A percentile compares a stretch with the other conserved stretches of the same genome.
These are phyloP conservation scores for Hylaea fasciaria DNA, from an alignment of 2,888 invertebrate species.

Conservation along the genomic window DNA sequence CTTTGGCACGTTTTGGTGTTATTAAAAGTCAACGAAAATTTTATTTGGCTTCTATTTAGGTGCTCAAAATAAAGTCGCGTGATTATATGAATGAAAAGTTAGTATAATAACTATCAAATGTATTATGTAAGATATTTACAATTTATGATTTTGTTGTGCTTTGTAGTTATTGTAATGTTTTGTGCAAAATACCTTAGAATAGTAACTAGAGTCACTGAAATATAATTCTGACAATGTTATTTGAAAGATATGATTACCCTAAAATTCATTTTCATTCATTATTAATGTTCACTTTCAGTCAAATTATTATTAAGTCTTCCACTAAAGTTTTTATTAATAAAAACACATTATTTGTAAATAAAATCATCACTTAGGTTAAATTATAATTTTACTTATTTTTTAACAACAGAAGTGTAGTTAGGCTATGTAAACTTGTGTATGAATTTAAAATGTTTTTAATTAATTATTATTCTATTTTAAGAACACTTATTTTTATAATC, in stretches of 20 bases:
- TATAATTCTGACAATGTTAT: constrained; percentile 9
- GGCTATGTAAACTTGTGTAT: constrained; percentile 56
- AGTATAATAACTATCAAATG: too few species aligned
- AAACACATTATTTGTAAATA: constrained; percentile 31
- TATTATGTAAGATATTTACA: neutral
- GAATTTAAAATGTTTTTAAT: constrained; percentile 54
- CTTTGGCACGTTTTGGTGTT: too few species aligned
- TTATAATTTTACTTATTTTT: constrained; percentile 33
- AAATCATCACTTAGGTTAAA: constrained; percentile 39
- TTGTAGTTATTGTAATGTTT: constrained; percentile 13
- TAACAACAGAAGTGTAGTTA: constrained; percentile 39
- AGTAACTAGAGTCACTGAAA: constrained; percentile 18
- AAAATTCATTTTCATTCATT: constrained; percentile 19
- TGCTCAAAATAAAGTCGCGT: too few species aligned
- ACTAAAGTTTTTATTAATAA: constrained; percentile 32
- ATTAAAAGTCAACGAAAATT: too few species aligned
- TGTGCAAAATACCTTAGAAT: constrained; percentile 26
- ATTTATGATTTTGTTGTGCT: constrained; percentile 7
- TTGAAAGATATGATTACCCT: neutral
- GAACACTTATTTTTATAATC: constrained; percentile 80
- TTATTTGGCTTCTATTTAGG: too few species aligned
- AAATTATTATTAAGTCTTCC: constrained; percentile 69
- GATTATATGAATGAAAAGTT: too few species aligned
- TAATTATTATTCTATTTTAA: constrained; percentile 44
- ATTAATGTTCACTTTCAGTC: constrained; percentile 59